Conservation (phyloP, 2,888 invertebrate species). For the Caenorhabditis auriculariae region DNA sequence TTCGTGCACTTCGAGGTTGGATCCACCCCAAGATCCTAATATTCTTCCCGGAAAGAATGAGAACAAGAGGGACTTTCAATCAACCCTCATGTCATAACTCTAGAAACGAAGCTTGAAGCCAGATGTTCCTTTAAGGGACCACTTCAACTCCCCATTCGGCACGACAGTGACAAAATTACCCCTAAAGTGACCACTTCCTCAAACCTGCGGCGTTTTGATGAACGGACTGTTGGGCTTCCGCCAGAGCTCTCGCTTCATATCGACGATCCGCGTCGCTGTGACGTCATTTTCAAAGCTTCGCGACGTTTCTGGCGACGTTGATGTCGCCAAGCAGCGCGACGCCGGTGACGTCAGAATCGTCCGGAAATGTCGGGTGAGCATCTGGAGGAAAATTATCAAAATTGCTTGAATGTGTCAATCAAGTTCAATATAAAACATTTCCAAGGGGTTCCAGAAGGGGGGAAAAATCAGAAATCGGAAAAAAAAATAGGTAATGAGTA, state of each 20-base stretch:
- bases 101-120: too few species aligned
- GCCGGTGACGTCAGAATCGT: conserved; percentile 5
- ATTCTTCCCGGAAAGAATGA: too few species aligned
- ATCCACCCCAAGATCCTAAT: too few species aligned
- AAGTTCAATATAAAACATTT: conserved; percentile 1
- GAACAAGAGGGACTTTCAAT: too few species aligned
- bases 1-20: too few species aligned
- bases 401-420: neutral
- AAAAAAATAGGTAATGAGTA: too few species aligned
- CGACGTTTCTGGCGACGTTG: conserved; percentile 3
- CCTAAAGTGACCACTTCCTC: neutral
- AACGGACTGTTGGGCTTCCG: conserved; percentile 36
- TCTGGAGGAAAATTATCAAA: conserved; percentile 8
- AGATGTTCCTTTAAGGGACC: too few species aligned
- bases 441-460: too few species aligned
- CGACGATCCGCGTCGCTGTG: neutral
- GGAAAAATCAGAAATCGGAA: conserved; percentile 1
- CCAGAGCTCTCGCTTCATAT: conserved; percentile 26
- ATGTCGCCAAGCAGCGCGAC: too few species aligned
- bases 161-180: too few species aligned
- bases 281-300: neutral
- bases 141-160: too few species aligned
- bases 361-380: conserved; percentile 18
- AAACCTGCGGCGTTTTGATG: conserved; percentile 33
- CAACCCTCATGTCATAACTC: too few species aligned